Evolutionary conservation across 2,113 vertebrate genomes (phyloP), one percentile per base, ranked within the genome.

Genomic region (Blennius ocellaris): DNA sequence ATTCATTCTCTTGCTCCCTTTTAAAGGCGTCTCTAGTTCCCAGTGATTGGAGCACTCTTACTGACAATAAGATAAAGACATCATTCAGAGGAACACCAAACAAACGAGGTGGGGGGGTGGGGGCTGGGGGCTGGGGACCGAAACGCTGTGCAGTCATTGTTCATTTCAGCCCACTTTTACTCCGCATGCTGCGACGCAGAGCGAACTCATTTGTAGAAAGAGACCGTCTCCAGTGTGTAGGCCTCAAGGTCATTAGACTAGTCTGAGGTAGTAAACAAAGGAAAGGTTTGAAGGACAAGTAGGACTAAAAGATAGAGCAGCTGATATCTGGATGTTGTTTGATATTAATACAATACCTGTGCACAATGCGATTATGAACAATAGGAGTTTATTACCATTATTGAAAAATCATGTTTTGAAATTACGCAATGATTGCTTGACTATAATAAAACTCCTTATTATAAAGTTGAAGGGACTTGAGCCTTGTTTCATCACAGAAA

Each of bases 231-330:
- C 30, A 21, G 11, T 4, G n/a, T 63, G 60, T 70, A 76, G 39
- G 17, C 36, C 47, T 76, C 71, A 77, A 87, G 83, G 86, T 77
- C 64, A 64, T 39, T 15, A 10, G n/a, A 14, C 10, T 8, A 6
- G 14, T 44, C 30, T 43, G 16, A 11, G 41, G 17, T 8, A 5
- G 41, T 10, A 30, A 30, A 30, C 6, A 48, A 12, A 15, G 45
- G 5, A 7, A 48, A 48, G 12, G 5, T 15, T 48, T 14, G 12
- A 48, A 48, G 44, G 44, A 45, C 44, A 45, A 45, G 44, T 12
- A 12, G 44, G 44, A 12, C 15, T 48, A n/a, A n/a, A 15, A 15
- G 21, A 30, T 30, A 30, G 2, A 30, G 21, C 21, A 30, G 21
- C 4, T 30, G 4, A 30, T 30, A 30, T 30, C 21, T 30, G 21